phyloP scores from a whole-genome alignment of 2,113 vertebrate species.

The Pachypanchax playfairii region DNA sequence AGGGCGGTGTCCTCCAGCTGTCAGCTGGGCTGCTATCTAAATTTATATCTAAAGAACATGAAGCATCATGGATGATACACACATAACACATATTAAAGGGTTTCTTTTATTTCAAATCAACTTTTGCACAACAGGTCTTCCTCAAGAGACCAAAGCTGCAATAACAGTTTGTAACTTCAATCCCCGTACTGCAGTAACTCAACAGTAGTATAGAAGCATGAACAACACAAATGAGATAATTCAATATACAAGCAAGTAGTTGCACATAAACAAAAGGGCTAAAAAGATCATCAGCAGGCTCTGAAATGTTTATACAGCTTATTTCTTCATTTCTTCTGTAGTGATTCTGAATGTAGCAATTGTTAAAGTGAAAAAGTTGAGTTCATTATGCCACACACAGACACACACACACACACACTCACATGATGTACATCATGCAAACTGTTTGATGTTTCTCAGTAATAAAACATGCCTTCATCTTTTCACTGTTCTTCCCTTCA shows the following conservation, averaged over 20 bases:
- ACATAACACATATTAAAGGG: neutral
- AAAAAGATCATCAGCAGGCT: neutral
- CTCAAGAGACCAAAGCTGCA: neutral
- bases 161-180: neutral
- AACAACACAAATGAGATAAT: neutral
- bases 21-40: no score
- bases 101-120: slow-evolving; percentile 5
- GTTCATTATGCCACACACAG: slow-evolving; percentile 56
- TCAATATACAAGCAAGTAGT: neutral
- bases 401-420: slow-evolving; percentile 65
- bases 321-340: slow-evolving; percentile 68
- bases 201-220: neutral
- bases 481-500: neutral
- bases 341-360: slow-evolving; percentile 71
- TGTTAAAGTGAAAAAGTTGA: slow-evolving; percentile 64
- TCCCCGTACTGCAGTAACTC: neutral
- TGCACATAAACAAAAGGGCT: neutral
- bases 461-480: neutral
- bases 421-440: slow-evolving; percentile 67
- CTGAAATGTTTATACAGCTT: neutral
- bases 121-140: neutral
- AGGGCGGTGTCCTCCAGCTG: no score
- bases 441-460: slow-evolving; percentile 22
- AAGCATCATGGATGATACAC: neutral
- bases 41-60: no score